Base-by-base conservation (phyloP, 2,888 invertebrate genomes). In the Mesorhabditis belari region DNA sequence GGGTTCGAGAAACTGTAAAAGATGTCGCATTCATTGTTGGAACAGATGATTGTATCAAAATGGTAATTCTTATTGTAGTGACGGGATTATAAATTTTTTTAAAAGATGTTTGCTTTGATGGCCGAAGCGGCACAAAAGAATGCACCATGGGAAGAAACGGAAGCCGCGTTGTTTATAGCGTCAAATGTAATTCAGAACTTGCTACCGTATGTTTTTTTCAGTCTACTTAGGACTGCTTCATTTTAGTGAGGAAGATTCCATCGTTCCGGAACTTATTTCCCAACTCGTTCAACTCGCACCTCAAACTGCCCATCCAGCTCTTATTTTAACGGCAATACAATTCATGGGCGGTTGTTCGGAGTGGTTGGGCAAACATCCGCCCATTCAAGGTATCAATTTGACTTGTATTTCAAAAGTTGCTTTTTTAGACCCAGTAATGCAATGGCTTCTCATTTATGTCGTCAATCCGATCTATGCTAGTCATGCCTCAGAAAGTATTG, bases 1-100 rank as follows among this genome's bases (percentile, higher is more conserved):
- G 44, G 63, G 71, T 66, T 3, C 35, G 90, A 28, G 95, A 96
- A 81, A 85, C 96, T 61, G 90, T 96, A 67, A 92, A 93, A 82
- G 96, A 98, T 81, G 91, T 96, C 53, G 91, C 93, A 50, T 96
- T 95, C 83, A 90, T 96, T 59, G 90, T 95, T 65, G 93, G 94
- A 2, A 92, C 93, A 28, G 89, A 89, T 64, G 88, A 89, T 29
- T 92, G 92, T 81, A 93, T 95, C 82, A 86, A 66, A 49, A 55
- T 61, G 49, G 67, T 69, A 61, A 56, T 60, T 25, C 23, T 17
- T 35, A 35, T n/a, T 1, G 12, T 9, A 35, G 6, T 26, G 21
- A 17, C 5, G 25, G 49, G 51, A 49, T 29, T 54, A 23, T 28
- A 6, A 28, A 25, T 35, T 35, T 35, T 69, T 44, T 72, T n/a